Conservation (phyloP, 2,888 invertebrate genomes). For the Lamellibrachia satsuma region DNA sequence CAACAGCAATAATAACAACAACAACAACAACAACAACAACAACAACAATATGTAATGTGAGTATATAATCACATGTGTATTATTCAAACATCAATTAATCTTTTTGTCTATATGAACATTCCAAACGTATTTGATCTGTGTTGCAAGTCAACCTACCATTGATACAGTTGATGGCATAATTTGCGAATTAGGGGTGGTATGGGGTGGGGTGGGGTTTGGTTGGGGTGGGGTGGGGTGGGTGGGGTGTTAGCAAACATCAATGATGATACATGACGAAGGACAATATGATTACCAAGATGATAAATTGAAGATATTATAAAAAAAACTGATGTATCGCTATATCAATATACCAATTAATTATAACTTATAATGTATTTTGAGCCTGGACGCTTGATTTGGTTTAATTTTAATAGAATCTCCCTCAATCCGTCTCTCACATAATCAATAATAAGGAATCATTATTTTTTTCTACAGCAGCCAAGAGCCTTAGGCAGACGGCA, state of each 20-base stretch:
- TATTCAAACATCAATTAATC: no score
- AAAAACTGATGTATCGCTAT: not conserved
- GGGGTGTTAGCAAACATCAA: not conserved
- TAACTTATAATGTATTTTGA: not conserved
- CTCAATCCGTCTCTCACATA: not conserved
- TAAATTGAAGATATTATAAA: not conserved
- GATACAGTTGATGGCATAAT: no score
- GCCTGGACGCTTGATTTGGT: not conserved
- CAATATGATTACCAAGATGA: not conserved
- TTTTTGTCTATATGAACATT: no score
- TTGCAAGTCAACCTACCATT: no score
- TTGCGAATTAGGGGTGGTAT: no score
- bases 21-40: no score
- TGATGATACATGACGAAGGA: not conserved
- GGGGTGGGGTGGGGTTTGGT: no score
- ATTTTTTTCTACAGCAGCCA: not conserved
- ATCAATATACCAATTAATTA: not conserved
- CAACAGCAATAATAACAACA: no score
- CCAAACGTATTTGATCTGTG: no score
- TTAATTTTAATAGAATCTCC: not conserved
- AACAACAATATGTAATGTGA: no score
- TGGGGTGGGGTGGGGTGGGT: not conserved
- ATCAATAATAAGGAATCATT: not conserved
- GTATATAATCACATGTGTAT: no score
- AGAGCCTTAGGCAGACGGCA: not conserved